A percentile compares a stretch with the other conserved stretches of the same genome.
These are phyloP conservation scores for Atractosteus spatula DNA, from an alignment of 2,113 vertebrate genomes.

Conservation along the genomic window DNA sequence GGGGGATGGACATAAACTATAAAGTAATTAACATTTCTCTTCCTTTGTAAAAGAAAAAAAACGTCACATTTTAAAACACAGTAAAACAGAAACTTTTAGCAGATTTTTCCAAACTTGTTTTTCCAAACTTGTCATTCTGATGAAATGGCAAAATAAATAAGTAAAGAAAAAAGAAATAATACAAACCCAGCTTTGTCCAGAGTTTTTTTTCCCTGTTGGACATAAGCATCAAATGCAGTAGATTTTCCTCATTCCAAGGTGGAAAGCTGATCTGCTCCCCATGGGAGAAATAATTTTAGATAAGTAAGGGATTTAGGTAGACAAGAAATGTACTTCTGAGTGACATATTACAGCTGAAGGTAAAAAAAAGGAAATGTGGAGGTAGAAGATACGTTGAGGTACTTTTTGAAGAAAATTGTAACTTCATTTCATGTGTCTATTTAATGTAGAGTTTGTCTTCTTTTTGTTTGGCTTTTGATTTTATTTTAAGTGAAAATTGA, in stretches of 20 bases:
- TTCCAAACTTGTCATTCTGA: no score
- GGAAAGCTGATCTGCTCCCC: background rate
- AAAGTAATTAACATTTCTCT: no score
- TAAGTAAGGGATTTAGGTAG: constrained; percentile 4
- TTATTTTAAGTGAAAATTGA: no score
- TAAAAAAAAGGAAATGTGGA: background rate
- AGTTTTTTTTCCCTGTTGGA: no score
- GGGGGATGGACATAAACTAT: no score
- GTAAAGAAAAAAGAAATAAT: background rate
- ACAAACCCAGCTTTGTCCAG: background rate
- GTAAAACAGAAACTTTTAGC: no score
- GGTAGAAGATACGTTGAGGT: background rate
- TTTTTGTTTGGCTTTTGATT: no score
- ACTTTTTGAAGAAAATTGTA: background rate
- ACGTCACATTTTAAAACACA: no score
- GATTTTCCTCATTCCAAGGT: background rate
- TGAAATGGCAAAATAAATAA: background rate
- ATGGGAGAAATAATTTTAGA: background rate
- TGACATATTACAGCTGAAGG: background rate
- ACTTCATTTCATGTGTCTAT: no score
- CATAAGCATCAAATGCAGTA: background rate
- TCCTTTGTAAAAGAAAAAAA: no score
- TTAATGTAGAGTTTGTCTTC: no score
- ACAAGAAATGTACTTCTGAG: background rate
- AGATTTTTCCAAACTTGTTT: no score